phyloP scores from a whole-genome alignment of 2,113 vertebrate genomes.

The Spizaetus ornatus region DNA sequence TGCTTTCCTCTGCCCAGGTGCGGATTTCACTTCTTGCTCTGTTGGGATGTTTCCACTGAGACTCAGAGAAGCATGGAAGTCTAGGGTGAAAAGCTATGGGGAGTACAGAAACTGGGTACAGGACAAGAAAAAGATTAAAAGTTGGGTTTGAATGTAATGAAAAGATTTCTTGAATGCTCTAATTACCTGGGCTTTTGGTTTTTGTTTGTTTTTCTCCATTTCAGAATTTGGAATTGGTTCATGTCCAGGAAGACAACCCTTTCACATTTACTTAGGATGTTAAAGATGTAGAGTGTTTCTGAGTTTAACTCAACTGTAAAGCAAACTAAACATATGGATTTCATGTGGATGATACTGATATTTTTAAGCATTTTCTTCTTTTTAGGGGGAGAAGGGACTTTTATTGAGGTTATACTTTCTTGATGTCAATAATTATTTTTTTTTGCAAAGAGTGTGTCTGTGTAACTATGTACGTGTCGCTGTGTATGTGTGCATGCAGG shows the following conservation, averaged over 20 bases:
- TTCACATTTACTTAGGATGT: constrained; percentile 31
- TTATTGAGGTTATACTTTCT: constrained; percentile 32
- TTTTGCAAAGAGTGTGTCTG: constrained; percentile 50
- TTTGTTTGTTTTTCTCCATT: constrained; percentile 17
- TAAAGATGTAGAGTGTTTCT: constrained; percentile 57
- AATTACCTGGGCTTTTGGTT: neutral
- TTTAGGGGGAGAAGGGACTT: constrained; percentile 49
- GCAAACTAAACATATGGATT: constrained; percentile 28
- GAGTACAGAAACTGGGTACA: neutral
- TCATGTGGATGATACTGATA: constrained; percentile 38
- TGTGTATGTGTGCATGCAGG: neutral
- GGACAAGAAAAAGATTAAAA: neutral
- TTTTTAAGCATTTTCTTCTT: constrained; percentile 69
- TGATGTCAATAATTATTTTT: constrained; percentile 48
- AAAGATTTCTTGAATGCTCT: neutral
- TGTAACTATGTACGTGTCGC: neutral
- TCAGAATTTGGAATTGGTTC: constrained; percentile 57
- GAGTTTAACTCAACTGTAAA: constrained; percentile 39
- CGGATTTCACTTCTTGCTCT: neutral
- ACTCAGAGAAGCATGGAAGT: neutral
- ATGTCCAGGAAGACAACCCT: constrained; percentile 23
- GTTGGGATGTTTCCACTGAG: neutral
- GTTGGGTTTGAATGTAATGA: neutral
- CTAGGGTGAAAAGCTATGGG: neutral
- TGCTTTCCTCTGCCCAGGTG: neutral